Percentiles rank a stretch among this genome's conserved stretches.
phyloP scores from a whole-genome alignment of 2,113 vertebrate genomes.

The Gavia stellata region DNA sequence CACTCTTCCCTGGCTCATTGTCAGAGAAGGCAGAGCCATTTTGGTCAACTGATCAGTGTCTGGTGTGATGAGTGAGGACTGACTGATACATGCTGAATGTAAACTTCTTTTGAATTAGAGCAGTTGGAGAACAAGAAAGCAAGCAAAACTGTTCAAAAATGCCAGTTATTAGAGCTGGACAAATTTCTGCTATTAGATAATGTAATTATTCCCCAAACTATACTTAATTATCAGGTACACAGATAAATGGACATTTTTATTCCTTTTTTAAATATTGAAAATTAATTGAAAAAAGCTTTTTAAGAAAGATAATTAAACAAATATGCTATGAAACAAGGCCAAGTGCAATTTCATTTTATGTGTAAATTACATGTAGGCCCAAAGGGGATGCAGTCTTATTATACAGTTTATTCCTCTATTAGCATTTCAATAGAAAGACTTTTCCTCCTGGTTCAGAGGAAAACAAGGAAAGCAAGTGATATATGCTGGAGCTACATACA shows the following conservation, averaged over 20 bases:
- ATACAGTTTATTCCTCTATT: constrained; percentile 66
- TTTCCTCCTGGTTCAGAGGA: constrained; percentile 55
- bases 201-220: constrained; percentile 72
- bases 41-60: background rate
- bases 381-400: constrained; percentile 71
- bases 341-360: constrained; percentile 77
- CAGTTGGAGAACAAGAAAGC: background rate
- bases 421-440: constrained; percentile 70
- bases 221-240: constrained; percentile 76
- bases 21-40: background rate
- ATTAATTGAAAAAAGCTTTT: constrained; percentile 77
- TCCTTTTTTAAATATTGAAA: constrained; percentile 76
- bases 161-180: constrained; percentile 54
- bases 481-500: background rate
- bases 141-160: constrained; percentile 16
- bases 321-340: constrained; percentile 72
- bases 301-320: constrained; percentile 79
- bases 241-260: constrained; percentile 71
- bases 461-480: constrained; percentile 31
- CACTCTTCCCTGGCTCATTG: background rate
- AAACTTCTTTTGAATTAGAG: background rate
- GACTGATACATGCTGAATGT: background rate
- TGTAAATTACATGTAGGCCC: constrained; percentile 77
- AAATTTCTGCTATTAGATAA: constrained; percentile 66
- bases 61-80: background rate